Percentiles rank a stretch among this genome's conserved stretches.
phyloP scores from a whole-genome alignment of 2,113 vertebrate species.

The Chroicocephalus ridibundus region DNA sequence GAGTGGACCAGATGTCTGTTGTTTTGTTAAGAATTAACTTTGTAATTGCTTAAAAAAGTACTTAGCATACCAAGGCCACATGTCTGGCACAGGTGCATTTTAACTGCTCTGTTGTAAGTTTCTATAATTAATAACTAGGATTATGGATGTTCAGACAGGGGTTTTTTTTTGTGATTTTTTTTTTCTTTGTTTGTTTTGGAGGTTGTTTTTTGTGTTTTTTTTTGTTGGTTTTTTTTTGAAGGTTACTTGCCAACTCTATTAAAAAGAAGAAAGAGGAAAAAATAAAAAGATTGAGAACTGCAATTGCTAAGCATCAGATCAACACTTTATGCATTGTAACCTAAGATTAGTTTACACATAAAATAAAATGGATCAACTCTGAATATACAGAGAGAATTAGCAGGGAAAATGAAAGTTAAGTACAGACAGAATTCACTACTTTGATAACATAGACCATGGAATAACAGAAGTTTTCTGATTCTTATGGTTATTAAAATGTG shows the following conservation, averaged over 20 bases:
- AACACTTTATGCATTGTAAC: not conserved
- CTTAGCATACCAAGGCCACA: conserved; percentile 20
- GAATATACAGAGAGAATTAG: not conserved
- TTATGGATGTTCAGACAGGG: not conserved
- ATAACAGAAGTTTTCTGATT: not conserved
- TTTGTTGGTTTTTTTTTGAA: not conserved
- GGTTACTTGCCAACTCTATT: not conserved
- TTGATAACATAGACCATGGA: not conserved
- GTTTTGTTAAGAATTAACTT: conserved; percentile 54
- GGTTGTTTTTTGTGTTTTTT: not conserved
- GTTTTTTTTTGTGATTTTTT: no score
- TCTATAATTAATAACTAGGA: conserved; percentile 42
- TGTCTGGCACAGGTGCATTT: conserved; percentile 47
- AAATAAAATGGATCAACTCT: not conserved
- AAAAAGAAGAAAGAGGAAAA: not conserved
- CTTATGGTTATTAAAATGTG: not conserved
- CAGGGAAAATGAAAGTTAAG: not conserved
- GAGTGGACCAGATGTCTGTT: conserved; percentile 44
- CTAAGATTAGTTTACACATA: not conserved
- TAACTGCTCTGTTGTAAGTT: not conserved
- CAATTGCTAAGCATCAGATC: not conserved
- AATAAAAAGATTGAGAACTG: not conserved
- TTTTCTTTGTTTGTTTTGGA: not conserved
- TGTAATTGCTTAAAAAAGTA: conserved; percentile 50
- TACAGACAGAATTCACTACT: not conserved